Evolutionary conservation across 2,888 invertebrate species (phyloP), one percentile per base, ranked within the genome.

Genomic region (Thyatira batis): DNA sequence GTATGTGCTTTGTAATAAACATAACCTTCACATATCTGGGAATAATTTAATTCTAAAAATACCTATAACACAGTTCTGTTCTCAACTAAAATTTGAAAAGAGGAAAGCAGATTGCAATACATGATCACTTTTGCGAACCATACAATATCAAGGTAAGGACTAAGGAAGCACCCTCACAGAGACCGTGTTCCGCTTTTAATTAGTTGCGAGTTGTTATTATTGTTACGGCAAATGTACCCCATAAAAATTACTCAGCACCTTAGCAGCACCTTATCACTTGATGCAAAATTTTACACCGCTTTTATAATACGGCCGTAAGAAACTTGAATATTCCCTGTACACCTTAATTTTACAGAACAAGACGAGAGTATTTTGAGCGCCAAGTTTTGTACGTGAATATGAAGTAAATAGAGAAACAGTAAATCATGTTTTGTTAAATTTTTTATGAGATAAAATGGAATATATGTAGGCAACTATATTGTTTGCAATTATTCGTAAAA

Each of bases 131-230:
- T 71, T 84, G 79, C 79, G 50, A 57, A 72, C 87, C 51, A 52
- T 84, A 82, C 84, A 43, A 71, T 76, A 79, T 76, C 76, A 82
- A 85, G 85, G 85, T 85, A 82, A 83, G 81, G 78, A 79, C 80
- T 27, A 21, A 48, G 48, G 75, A 79, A 69, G 69, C 73, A 65
- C 75, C 77, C 73, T 64, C 69, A 73, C 61, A 56, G 74, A 76
- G 82, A 77, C 80, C 73, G 74, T 78, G 81, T 80, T 76, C 80
- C 81, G 77, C 80, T 82, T 88, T 85, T 91, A 90, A 91, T 90
- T 89, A 90, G 87, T 89, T 85, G 83, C 81, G 73, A 86, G 86
- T 84, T 88, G 84, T 84, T 89, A 84, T 89, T 88, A 86, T 89
- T 87, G 84, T 87, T 82, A 85, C 79, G 68, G 78, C 73, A 80